Evolutionary conservation across 2,888 invertebrate species (phyloP).

Genomic region (Ichneumoninae sp.): DNA sequence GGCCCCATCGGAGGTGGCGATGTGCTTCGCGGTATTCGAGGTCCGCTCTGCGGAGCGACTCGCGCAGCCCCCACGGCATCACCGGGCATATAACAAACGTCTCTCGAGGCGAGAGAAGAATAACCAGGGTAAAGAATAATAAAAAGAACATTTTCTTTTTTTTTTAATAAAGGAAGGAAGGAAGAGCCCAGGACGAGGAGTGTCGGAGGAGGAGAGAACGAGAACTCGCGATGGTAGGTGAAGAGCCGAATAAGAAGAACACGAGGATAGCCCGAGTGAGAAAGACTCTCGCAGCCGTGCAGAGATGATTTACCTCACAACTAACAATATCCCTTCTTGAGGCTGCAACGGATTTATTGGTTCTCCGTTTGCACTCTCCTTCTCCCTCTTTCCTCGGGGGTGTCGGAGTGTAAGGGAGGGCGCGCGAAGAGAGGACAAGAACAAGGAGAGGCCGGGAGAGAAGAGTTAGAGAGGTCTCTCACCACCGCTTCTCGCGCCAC

Average conservation of each 20-base stretch:
- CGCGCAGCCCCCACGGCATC: conserved; percentile 26
- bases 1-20: conserved; percentile 59
- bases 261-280: conserved; percentile 69
- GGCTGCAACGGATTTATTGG: conserved; percentile 81
- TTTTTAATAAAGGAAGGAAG: conserved; percentile 65
- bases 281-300: conserved; percentile 72
- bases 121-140: conserved; percentile 40
- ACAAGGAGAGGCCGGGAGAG: conserved; percentile 52
- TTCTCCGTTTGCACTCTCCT: conserved; percentile 74
- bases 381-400: conserved; percentile 42
- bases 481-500: conserved; percentile 43
- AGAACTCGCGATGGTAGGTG: conserved; percentile 26
- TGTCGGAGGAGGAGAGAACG: conserved; percentile 39
- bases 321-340: conserved; percentile 82
- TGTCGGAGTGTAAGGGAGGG: conserved; percentile 53
- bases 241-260: conserved; percentile 43
- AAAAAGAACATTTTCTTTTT: conserved; percentile 54
- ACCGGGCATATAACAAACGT: conserved; percentile 63
- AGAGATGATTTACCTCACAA: conserved; percentile 83
- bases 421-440: conserved; percentile 39
- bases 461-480: conserved; percentile 56
- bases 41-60: conserved; percentile 12
- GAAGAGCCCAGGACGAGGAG: conserved; percentile 67
- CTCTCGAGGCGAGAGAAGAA: conserved; percentile 63
- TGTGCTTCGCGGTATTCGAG: conserved; percentile 63